phyloP scores from a whole-genome alignment of 2,113 vertebrate species.

The Elephas maximus region DNA sequence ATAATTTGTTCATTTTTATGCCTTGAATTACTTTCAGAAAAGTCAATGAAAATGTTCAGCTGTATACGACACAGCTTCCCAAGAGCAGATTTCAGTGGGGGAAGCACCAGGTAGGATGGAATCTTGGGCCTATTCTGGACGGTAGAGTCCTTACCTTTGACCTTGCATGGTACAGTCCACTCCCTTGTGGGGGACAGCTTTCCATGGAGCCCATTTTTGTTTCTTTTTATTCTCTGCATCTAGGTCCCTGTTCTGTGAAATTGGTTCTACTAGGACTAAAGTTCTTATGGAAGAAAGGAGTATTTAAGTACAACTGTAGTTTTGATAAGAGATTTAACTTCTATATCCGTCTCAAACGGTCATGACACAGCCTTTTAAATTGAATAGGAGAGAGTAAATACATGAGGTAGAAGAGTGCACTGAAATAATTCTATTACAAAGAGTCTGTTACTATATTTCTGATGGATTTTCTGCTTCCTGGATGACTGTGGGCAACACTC shows the following conservation, averaged over 20 bases:
- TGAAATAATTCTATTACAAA: constrained; percentile 4
- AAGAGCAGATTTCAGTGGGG: neutral
- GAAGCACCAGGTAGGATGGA: neutral
- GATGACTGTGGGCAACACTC: neutral
- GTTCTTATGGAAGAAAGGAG: neutral
- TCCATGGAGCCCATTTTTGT: neutral
- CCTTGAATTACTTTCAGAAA: neutral
- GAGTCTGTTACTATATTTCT: neutral
- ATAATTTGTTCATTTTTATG: neutral
- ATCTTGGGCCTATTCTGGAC: neutral
- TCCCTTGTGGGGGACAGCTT: neutral
- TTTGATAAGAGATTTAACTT: constrained; percentile 34
- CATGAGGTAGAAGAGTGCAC: neutral
- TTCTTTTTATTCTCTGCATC: neutral
- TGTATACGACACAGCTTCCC: neutral
- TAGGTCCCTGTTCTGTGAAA: constrained; percentile 37
- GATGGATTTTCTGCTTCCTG: neutral
- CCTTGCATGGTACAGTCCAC: neutral
- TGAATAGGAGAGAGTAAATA: neutral
- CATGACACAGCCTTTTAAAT: neutral
- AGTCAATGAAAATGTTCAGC: neutral
- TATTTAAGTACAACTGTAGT: neutral
- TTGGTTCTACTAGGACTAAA: neutral
- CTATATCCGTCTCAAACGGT: neutral
- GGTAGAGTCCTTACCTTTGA: neutral